These are phyloP conservation scores for Oryzias javanicus DNA, from an alignment of 2,113 vertebrate species.

Conservation along the genomic window DNA sequence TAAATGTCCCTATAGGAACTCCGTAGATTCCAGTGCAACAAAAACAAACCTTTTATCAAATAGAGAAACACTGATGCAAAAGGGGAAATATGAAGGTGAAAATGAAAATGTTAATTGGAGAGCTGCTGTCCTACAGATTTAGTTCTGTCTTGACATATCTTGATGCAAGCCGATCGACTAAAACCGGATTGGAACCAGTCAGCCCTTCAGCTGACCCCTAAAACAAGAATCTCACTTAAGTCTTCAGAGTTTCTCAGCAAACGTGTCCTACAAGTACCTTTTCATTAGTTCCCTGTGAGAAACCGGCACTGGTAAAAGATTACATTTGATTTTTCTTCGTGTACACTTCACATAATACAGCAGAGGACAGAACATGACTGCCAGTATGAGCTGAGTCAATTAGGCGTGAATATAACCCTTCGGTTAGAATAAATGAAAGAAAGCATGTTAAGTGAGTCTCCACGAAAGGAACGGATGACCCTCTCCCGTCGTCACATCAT, in stretches of 20 bases:
- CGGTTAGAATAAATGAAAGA: conserved; percentile 43
- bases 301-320: conserved; percentile 19
- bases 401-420: conserved; percentile 56
- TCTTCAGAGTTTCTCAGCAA: conserved; percentile 12
- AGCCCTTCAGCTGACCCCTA: too few species aligned
- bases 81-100: too few species aligned
- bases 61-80: too few species aligned
- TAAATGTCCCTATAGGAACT: too few species aligned
- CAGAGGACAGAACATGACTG: conserved; percentile 30
- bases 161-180: too few species aligned
- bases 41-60: too few species aligned
- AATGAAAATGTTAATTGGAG: too few species aligned
- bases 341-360: conserved; percentile 30
- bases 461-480: conserved; percentile 35
- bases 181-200: too few species aligned
- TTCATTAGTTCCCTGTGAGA: conserved; percentile 30
- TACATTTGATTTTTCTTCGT: conserved; percentile 23
- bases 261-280: conserved; percentile 12
- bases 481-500: conserved; percentile 58
- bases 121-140: too few species aligned
- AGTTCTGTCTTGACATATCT: too few species aligned
- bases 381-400: conserved; percentile 56
- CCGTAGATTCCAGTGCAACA: too few species aligned
- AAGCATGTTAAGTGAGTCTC: conserved; percentile 42
- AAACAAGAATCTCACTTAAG: background rate